Evolutionary conservation across 2,888 invertebrate genomes (phyloP).

Genomic region (Brenthis ino): DNA sequence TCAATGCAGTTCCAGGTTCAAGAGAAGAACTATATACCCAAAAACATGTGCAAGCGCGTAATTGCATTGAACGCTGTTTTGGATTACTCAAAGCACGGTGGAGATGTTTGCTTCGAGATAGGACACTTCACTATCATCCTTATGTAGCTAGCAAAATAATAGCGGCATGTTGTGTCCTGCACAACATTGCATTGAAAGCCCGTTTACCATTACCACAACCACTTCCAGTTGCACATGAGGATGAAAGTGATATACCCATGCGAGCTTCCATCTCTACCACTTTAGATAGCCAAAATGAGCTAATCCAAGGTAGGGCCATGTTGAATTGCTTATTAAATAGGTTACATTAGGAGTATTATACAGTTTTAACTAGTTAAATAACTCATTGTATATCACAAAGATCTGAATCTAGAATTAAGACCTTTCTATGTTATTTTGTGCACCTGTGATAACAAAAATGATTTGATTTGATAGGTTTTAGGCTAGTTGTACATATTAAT

Average conservation of each 20-base stretch:
- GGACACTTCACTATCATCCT: too few species aligned
- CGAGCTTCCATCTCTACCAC: not conserved
- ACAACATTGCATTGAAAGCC: not conserved
- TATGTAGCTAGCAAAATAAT: too few species aligned
- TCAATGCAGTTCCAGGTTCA: conserved; percentile 22
- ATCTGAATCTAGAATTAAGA: too few species aligned
- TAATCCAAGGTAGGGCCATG: conserved; percentile 1
- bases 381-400: too few species aligned
- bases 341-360: not conserved
- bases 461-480: too few species aligned
- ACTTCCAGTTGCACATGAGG: not conserved
- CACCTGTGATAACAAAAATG: too few species aligned
- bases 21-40: not conserved
- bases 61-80: not conserved
- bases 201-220: not conserved
- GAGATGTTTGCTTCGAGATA: too few species aligned
- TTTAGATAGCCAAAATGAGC: not conserved
- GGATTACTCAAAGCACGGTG: too few species aligned
- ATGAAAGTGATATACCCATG: not conserved
- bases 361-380: too few species aligned
- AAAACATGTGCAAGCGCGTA: not conserved
- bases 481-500: too few species aligned
- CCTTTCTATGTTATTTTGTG: too few species aligned
- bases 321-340: conserved; percentile 6
- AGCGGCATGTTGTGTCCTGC: not conserved